phyloP scores from a whole-genome alignment of 2,888 invertebrate species.

The Endotricha flammealis region DNA sequence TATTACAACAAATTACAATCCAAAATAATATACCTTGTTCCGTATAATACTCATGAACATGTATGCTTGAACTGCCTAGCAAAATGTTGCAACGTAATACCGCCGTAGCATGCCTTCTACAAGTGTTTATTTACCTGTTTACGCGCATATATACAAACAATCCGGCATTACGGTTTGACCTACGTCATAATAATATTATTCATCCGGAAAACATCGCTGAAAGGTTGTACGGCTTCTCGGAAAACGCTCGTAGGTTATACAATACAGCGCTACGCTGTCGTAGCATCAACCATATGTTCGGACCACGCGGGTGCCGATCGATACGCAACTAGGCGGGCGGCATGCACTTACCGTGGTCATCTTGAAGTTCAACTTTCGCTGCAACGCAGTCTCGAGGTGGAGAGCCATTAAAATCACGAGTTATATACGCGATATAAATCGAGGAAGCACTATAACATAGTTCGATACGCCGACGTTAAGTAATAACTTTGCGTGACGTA shows the following conservation, averaged over 20 bases:
- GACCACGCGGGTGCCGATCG: slow-evolving; percentile 67
- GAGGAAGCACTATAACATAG: slow-evolving; percentile 63
- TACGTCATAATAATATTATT: slow-evolving; percentile 33
- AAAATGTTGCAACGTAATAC: slow-evolving; percentile 19
- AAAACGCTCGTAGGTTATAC: slow-evolving; percentile 38
- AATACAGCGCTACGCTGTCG: slow-evolving; percentile 45
- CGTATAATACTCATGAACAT: too few relatives aligned
- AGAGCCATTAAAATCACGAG: slow-evolving; percentile 60
- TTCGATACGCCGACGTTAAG: slow-evolving; percentile 50
- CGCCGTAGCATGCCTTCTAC: slow-evolving; percentile 42
- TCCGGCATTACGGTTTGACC: slow-evolving; percentile 22
- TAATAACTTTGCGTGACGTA: slow-evolving; percentile 63
- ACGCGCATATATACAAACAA: slow-evolving; percentile 30
- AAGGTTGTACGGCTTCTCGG: slow-evolving; percentile 31
- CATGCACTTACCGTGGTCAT: slow-evolving; percentile 76
- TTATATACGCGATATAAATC: slow-evolving; percentile 36
- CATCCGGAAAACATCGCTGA: slow-evolving; percentile 26
- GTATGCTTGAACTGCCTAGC: slow-evolving; percentile 11
- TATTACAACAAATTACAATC: too few relatives aligned
- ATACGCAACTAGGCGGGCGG: slow-evolving; percentile 53
- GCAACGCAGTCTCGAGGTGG: slow-evolving; percentile 72
- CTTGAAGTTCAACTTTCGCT: slow-evolving; percentile 75
- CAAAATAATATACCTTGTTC: too few relatives aligned
- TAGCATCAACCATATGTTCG: slow-evolving; percentile 66
- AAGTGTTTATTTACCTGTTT: slow-evolving; percentile 69